Percentiles rank a stretch among this genome's conserved stretches.
Conservation (phyloP, 2,888 invertebrate genomes). For the Muschampia staudingeri region DNA sequence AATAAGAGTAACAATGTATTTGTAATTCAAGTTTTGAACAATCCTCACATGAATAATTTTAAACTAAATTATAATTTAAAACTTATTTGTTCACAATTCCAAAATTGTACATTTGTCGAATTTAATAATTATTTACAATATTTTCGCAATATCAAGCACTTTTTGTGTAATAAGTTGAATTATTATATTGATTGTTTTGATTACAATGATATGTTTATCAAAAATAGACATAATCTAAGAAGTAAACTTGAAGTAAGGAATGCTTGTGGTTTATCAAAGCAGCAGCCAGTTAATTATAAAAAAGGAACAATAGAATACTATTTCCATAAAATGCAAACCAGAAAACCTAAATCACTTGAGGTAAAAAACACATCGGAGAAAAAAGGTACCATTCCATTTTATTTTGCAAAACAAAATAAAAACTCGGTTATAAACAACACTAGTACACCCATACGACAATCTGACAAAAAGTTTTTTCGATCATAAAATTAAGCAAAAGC, state of each 20-base stretch:
- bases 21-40: too few species aligned
- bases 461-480: conserved; percentile 13
- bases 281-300: neutral
- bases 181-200: neutral
- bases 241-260: neutral
- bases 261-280: neutral
- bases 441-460: neutral
- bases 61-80: too few species aligned
- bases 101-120: too few species aligned
- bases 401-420: conserved; percentile 1
- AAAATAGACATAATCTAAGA: neutral
- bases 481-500: neutral
- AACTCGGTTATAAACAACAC: neutral
- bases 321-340: conserved; percentile 3
- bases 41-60: too few species aligned
- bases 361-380: neutral
- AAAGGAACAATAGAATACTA: conserved; percentile 20
- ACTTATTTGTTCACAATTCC: too few species aligned
- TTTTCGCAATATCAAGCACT: neutral
- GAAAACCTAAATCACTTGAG: neutral
- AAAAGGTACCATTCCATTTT: conserved; percentile 13
- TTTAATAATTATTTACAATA: too few species aligned
- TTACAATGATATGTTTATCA: neutral
- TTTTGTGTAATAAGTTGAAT: neutral
- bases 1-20: too few species aligned